Evolutionary conservation across 2,888 invertebrate genomes (phyloP).

Genomic region (Rutpela maculata): DNA sequence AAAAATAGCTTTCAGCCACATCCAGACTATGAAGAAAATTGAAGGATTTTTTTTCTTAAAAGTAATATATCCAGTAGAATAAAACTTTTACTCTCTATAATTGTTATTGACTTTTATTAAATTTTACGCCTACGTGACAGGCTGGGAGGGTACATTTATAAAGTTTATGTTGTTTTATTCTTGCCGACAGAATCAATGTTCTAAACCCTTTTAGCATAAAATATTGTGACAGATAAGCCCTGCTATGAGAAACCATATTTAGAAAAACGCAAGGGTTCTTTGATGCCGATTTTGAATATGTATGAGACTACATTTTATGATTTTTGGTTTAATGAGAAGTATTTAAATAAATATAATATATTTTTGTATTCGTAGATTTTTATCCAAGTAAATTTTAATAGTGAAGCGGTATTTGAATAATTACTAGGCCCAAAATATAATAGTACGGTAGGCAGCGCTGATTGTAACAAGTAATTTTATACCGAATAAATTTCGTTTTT

Average conservation of each 20-base stretch:
- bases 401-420: too few species aligned
- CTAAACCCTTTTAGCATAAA: constrained; percentile 51
- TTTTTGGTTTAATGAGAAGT: background rate
- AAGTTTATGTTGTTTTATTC: constrained; percentile 39
- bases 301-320: constrained; percentile 42
- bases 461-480: too few species aligned
- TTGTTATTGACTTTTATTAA: constrained; percentile 7
- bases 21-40: background rate
- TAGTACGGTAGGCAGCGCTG: too few species aligned
- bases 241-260: constrained; percentile 43
- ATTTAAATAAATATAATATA: too few species aligned
- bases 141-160: constrained; percentile 11
- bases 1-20: too few species aligned
- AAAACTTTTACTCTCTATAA: background rate
- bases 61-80: background rate
- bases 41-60: background rate
- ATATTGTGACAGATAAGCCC: constrained; percentile 50
- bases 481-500: too few species aligned
- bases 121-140: constrained; percentile 2
- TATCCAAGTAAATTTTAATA: too few species aligned
- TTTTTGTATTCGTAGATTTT: too few species aligned
- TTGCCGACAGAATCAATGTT: constrained; percentile 42
- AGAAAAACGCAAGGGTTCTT: constrained; percentile 40
- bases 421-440: too few species aligned
- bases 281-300: constrained; percentile 50